Evolutionary conservation across 2,113 vertebrate species (phyloP).

Genomic region (Athene cunicularia): DNA sequence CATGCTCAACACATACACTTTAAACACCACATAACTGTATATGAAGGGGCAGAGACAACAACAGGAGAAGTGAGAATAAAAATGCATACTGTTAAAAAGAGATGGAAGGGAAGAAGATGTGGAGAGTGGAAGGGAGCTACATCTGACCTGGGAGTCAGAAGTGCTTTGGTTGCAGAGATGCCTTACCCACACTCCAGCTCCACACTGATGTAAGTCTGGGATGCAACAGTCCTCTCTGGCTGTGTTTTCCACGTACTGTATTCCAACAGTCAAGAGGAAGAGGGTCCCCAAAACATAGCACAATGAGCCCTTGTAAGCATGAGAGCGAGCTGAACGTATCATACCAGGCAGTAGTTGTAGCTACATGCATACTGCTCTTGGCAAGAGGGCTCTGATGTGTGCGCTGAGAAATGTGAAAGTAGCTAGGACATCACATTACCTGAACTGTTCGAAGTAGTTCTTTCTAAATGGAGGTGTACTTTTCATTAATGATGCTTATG

Average conservation of each 20-base stretch:
- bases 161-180: background rate
- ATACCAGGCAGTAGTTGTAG: background rate
- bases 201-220: background rate
- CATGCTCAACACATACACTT: rapidly evolving
- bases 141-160: background rate
- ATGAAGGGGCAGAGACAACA: background rate
- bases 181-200: rapidly evolving
- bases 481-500: background rate
- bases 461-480: background rate
- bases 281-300: background rate
- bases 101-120: background rate
- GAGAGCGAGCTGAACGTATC: background rate
- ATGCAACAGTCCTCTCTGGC: background rate
- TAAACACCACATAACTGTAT: rapidly evolving
- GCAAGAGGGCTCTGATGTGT: background rate
- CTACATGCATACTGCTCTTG: background rate
- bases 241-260: background rate
- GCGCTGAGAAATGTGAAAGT: background rate
- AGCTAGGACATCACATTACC: background rate
- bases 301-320: background rate
- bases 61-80: background rate
- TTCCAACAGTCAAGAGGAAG: background rate
- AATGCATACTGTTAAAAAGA: background rate
- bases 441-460: background rate
- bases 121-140: background rate